Percentiles rank a stretch among this genome's conserved stretches.
Conservation (phyloP, 2,888 invertebrate genomes). For the Eristalis arbustorum region DNA sequence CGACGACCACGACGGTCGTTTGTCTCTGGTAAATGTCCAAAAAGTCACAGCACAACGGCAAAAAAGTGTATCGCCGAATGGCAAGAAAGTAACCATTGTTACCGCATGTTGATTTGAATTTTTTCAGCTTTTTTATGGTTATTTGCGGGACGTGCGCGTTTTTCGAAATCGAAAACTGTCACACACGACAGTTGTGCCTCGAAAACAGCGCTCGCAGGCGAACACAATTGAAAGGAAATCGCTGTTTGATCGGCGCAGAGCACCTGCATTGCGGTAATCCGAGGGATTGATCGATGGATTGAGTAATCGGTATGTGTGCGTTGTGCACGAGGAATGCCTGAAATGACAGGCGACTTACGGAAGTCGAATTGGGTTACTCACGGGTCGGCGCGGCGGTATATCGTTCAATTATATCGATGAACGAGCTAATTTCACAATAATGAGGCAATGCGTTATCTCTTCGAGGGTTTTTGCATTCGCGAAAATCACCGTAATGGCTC, state of each 20-base stretch:
- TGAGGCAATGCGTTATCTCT: background rate
- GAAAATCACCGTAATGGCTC: background rate
- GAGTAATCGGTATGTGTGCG: background rate
- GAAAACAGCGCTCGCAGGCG: background rate
- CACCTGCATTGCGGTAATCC: constrained; percentile 38
- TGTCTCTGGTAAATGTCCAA: constrained; percentile 51
- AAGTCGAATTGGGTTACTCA: constrained; percentile 14
- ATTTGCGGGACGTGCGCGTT: constrained; percentile 54
- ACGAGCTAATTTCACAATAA: background rate
- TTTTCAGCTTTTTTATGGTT: constrained; percentile 27
- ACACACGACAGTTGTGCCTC: constrained; percentile 26
- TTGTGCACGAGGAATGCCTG: background rate
- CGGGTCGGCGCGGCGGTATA: background rate
- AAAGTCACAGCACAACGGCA: constrained; percentile 3
- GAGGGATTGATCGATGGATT: constrained; percentile 1
- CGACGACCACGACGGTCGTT: background rate
- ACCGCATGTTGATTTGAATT: constrained; percentile 44
- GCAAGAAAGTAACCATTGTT: constrained; percentile 55
- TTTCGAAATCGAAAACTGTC: constrained; percentile 45
- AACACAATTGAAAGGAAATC: constrained; percentile 2
- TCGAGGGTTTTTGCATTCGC: background rate
- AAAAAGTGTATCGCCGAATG: constrained; percentile 2
- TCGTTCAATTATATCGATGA: background rate
- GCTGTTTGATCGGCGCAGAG: constrained; percentile 23
- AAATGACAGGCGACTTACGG: constrained; percentile 13